phyloP scores from a whole-genome alignment of 2,797 vertebrate genomes.

The Dendrocincla tyrannina region DNA sequence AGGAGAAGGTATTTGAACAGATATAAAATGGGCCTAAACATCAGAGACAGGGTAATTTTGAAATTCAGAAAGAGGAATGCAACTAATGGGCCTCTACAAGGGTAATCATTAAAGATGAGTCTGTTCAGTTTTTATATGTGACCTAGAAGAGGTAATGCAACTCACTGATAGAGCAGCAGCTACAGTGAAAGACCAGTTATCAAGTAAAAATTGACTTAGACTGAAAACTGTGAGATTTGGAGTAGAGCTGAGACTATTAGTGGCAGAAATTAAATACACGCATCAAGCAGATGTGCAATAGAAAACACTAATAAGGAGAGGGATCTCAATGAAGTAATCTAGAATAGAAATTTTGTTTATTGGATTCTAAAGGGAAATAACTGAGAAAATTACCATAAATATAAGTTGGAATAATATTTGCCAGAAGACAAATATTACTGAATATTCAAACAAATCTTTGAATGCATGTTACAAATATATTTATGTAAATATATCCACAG shows the following conservation, averaged over 20 bases:
- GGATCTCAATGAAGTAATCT: conserved; percentile 29
- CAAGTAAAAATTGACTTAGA: not conserved
- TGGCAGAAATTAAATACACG: not conserved
- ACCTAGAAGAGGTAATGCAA: not conserved
- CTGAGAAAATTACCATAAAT: conserved; percentile 51
- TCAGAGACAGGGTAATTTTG: not conserved
- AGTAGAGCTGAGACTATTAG: conserved; percentile 11
- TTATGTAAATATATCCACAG: conserved; percentile 36
- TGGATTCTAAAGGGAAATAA: conserved; percentile 30
- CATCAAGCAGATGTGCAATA: conserved; percentile 42
- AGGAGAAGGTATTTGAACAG: not conserved
- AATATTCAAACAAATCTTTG: conserved; percentile 39
- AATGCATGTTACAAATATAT: conserved; percentile 21
- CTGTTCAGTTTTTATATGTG: conserved; percentile 1
- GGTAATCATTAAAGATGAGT: not conserved
- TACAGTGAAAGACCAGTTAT: not conserved
- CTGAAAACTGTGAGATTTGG: not conserved
- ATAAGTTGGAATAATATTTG: conserved; percentile 44
- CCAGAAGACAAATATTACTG: conserved; percentile 39
- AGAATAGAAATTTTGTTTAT: conserved; percentile 43
- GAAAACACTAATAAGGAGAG: conserved; percentile 38
- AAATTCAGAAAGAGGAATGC: not conserved
- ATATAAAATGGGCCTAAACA: not conserved
- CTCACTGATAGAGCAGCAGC: not conserved
- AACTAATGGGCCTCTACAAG: not conserved